These are phyloP conservation scores for Branchellion lobata DNA, from an alignment of 2,888 invertebrate species.

Conservation along the genomic window DNA sequence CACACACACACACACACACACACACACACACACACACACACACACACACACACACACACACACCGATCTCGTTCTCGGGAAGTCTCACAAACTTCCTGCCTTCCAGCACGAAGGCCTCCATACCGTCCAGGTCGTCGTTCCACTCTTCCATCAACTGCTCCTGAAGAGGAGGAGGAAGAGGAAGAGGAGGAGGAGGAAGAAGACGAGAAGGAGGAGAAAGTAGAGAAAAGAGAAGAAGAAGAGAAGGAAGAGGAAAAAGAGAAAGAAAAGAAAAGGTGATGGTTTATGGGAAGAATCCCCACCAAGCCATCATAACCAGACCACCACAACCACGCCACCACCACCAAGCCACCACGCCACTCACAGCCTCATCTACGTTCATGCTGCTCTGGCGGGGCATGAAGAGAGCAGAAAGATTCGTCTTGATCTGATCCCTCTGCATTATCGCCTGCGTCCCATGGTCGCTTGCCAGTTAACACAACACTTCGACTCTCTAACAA, in stretches of 20 bases:
- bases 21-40: too few species aligned
- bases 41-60: too few species aligned
- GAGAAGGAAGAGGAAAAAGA: too few species aligned
- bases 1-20: too few species aligned
- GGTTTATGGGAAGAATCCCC: too few species aligned
- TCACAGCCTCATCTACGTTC: conserved; percentile 75
- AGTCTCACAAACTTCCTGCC: conserved; percentile 94
- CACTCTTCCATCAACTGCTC: conserved; percentile 80
- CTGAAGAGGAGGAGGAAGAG: conserved; percentile 57
- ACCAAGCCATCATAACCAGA: too few species aligned
- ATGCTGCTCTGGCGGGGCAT: conserved; percentile 89
- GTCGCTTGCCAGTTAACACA: background rate
- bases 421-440: conserved; percentile 68
- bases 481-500: too few species aligned
- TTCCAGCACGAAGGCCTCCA: conserved; percentile 95
- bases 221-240: too few species aligned
- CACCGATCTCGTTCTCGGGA: conserved; percentile 87
- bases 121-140: conserved; percentile 96
- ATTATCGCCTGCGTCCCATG: conserved; percentile 57
- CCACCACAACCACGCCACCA: too few species aligned
- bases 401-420: conserved; percentile 91
- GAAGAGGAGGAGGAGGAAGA: too few species aligned
- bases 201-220: background rate
- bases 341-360: too few species aligned
- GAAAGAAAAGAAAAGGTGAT: too few species aligned